Base-by-base conservation (phyloP, 2,113 vertebrate genomes). In the Australoheros scitulus region DNA sequence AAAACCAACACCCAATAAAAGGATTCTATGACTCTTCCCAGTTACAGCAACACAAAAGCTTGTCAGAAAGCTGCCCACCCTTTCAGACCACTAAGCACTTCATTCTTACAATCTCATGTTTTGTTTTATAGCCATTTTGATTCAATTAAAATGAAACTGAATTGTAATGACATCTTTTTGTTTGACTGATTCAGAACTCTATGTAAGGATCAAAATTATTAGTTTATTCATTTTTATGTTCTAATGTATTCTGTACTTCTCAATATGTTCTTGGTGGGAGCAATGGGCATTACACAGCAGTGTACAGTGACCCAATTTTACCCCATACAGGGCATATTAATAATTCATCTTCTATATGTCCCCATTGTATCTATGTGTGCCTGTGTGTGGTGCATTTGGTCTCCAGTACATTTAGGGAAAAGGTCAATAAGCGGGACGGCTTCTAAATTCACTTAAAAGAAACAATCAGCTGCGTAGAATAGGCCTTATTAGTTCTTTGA, bases 241-340 rank as follows among this genome's bases (percentile, higher is more conserved):
- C 15, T 50, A 14, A 17, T 52, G 50, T 52, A 2, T 47, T 26
- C 64, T 68, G 38, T 68, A 47, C 14, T 22, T 47, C 14, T 68
- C 38, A 6, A 24, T 68, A 64, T 22, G 22, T 11, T 74, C 72
- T 17, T 24, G 9, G 61, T 24, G 47, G 57, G 22, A 82, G 17
- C 18, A 34, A n/a, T 5, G 2, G 8, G 11, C 52, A 64, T 17
- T 18, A 72, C n/a, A 72, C 50, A 63, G 57, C 52, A 41, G 14
- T 76, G 65, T 55, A 70, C 47, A 43, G 17, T 92, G 87, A 91
- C 86, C 90, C 83, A 89, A 41, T 90, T 89, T 83, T 15, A 77
- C 15, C 56, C 41, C 17, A 80, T 61, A 41, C 65, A 82, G 77
- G 13, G 1, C 20, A 7, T 29, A 82, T 90, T 41, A 85, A 87